Conservation (phyloP, 2,888 invertebrate genomes). For the Monopis laevigella region DNA sequence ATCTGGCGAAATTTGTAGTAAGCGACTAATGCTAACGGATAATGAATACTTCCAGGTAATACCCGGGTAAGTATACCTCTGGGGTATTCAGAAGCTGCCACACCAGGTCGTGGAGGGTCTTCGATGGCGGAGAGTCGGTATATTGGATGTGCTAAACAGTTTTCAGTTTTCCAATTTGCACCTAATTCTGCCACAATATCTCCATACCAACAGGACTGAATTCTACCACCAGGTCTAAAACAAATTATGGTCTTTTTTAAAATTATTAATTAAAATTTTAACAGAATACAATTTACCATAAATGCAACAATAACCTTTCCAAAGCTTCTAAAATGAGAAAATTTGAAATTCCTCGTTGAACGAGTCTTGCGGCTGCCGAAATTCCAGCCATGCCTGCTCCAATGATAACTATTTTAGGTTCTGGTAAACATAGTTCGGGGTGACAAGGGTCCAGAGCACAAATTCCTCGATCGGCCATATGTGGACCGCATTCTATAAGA, state of each 20-base stretch:
- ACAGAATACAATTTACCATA: too few species aligned
- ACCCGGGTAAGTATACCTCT: slow-evolving; percentile 71
- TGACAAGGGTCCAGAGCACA: slow-evolving; percentile 41
- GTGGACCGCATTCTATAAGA: slow-evolving; percentile 34
- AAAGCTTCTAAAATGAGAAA: slow-evolving; percentile 79
- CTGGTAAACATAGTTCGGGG: slow-evolving; percentile 35
- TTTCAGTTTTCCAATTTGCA: slow-evolving; percentile 72
- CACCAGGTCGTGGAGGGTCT: slow-evolving; percentile 65
- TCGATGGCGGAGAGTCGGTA: slow-evolving; percentile 71
- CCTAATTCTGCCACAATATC: slow-evolving; percentile 81
- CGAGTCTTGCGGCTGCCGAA: slow-evolving; percentile 77
- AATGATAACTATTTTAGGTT: slow-evolving; percentile 76
- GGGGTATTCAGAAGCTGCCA: slow-evolving; percentile 55
- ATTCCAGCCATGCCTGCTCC: slow-evolving; percentile 85
- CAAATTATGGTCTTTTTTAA: slow-evolving; percentile 11
- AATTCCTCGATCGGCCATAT: slow-evolving; percentile 40
- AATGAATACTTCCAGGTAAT: slow-evolving; percentile 70
- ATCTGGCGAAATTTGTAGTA: slow-evolving; percentile 73
- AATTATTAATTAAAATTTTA: too few species aligned
- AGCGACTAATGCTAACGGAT: slow-evolving; percentile 68
- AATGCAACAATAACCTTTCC: slow-evolving; percentile 72
- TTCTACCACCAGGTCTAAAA: slow-evolving; percentile 78
- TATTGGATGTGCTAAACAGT: slow-evolving; percentile 57
- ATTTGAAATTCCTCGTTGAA: slow-evolving; percentile 74
- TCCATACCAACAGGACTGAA: slow-evolving; percentile 80